Base-by-base conservation (phyloP, 2,113 vertebrate genomes). In the Peromyscus polionotus region DNA sequence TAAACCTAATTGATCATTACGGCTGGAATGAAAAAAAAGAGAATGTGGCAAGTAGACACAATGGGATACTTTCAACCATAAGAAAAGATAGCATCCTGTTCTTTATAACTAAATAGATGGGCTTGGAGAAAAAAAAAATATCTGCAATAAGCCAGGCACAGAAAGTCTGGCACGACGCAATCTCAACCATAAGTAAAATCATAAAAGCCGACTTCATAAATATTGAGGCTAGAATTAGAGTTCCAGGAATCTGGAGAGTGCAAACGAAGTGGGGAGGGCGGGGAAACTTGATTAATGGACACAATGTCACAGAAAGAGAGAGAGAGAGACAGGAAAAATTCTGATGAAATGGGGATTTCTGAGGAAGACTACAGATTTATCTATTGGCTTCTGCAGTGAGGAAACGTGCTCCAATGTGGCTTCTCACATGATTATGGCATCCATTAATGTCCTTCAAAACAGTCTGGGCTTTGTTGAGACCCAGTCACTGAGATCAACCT, bases 191-290 rank as follows among this genome's bases (percentile, higher is more conserved):
- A 12, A 14, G 54, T 33, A 39, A n/a, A 57, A 8, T 42, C 90
- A 11, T 59, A 39, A 68, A 67, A 22, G 1, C 22, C 20, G 2
- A 7, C 24, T 31, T 57, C 33, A 39, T 17, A 26, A 17, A 54
- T 39, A 31, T 68, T 68, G 48, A 81, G 24, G 48, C 5, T 26
- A 54, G 24, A 57, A 81, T 91, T 39, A 54, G 8, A 12, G 36
- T 28, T 70, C 13, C 39, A 39, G n/a, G 6, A 81, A 24, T 19
- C 6, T 17, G 1, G 17, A 59, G 6, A 36, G 54, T 20, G 19
- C 1, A 42, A 39, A 13, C 48, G 36, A 45, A 4, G 7, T 5
- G 11, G 13, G 16, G 9, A 11, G 2, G 24, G 19, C 5, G 3
- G 20, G 7, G 26, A 42, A 31, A 10, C 31, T 26, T 45, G 26